These are phyloP conservation scores for Camptogramma bilineatum DNA, from an alignment of 2,888 invertebrate genomes.

Conservation along the genomic window DNA sequence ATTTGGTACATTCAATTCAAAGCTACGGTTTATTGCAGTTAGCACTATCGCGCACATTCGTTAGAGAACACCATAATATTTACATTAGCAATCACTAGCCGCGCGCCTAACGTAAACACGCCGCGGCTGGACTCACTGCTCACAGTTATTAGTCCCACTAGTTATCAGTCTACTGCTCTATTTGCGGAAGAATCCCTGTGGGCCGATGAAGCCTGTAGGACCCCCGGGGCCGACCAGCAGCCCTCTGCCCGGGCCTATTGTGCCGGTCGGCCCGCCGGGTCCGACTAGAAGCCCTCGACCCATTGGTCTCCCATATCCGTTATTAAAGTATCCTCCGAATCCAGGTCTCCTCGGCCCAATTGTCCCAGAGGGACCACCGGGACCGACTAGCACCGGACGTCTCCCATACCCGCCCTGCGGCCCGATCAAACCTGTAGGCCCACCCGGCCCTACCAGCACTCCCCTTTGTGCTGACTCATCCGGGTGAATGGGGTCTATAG, in stretches of 20 bases:
- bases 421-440: conserved; percentile 59
- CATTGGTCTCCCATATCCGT: conserved; percentile 56
- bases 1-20: conserved; percentile 19
- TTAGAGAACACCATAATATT: conserved; percentile 50
- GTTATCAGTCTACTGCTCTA: conserved; percentile 47
- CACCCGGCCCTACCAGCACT: conserved; percentile 78
- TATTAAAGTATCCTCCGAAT: conserved; percentile 36
- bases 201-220: conserved; percentile 69
- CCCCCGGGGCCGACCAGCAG: conserved; percentile 75
- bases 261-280: conserved; percentile 70
- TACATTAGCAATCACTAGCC: conserved; percentile 41
- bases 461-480: conserved; percentile 55
- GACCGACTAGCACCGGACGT: conserved; percentile 70
- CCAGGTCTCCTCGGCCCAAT: conserved; percentile 55
- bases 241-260: conserved; percentile 56
- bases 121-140: conserved; percentile 7
- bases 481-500: conserved; percentile 36
- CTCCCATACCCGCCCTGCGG: conserved; percentile 46
- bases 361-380: conserved; percentile 69
- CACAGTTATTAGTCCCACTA: conserved; percentile 22
- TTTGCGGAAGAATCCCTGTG: conserved; percentile 72
- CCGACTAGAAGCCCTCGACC: conserved; percentile 64
- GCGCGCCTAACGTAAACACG: conserved; percentile 23
- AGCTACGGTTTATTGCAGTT: conserved; percentile 28
- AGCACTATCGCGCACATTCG: conserved; percentile 37